Conservation (phyloP, 37 sponge, comb jelly and placozoan genomes). For the Chondrosia reniformis region DNA sequence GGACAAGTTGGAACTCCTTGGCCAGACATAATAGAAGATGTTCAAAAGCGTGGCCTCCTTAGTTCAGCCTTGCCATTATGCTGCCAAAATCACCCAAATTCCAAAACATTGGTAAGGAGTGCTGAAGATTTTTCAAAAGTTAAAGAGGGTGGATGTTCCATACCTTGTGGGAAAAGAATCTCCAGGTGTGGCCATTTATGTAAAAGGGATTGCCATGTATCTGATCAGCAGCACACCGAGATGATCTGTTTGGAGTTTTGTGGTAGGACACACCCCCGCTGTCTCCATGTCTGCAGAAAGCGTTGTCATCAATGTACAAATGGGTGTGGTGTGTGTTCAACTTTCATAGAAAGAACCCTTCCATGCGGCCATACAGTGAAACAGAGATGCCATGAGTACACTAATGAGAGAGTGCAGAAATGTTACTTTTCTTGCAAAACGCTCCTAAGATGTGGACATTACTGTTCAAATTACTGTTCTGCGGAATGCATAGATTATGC, state of each 20-base stretch:
- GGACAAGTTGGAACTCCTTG: constrained; percentile 44
- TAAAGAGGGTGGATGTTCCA: constrained; percentile 78
- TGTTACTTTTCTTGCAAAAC: no score
- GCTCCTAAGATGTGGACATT: no score
- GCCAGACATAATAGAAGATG: constrained; percentile 44
- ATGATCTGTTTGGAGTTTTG: constrained; percentile 49
- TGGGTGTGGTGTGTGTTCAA: constrained; percentile 44
- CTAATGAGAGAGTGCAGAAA: no score
- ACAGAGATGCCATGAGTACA: constrained; percentile 30
- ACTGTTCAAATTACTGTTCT: no score
- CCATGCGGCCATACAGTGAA: constrained; percentile 50
- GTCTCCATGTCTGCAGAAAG: constrained; percentile 65
- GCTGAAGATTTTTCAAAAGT: constrained; percentile 63
- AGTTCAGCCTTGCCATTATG: constrained; percentile 54
- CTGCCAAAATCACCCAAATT: constrained; percentile 68
- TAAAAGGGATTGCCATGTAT: constrained; percentile 56
- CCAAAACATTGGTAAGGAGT: neutral
- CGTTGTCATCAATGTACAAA: constrained; percentile 50
- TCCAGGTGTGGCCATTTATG: constrained; percentile 81
- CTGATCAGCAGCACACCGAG: constrained; percentile 43
- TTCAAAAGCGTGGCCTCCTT: constrained; percentile 30
- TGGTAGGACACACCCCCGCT: constrained; percentile 10
- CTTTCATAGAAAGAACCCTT: constrained; percentile 23
- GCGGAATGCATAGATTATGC: no score
- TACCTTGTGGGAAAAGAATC: constrained; percentile 42